Base-by-base conservation (phyloP, 1,140 invertebrate genomes). In the Globodera ellingtonae region DNA sequence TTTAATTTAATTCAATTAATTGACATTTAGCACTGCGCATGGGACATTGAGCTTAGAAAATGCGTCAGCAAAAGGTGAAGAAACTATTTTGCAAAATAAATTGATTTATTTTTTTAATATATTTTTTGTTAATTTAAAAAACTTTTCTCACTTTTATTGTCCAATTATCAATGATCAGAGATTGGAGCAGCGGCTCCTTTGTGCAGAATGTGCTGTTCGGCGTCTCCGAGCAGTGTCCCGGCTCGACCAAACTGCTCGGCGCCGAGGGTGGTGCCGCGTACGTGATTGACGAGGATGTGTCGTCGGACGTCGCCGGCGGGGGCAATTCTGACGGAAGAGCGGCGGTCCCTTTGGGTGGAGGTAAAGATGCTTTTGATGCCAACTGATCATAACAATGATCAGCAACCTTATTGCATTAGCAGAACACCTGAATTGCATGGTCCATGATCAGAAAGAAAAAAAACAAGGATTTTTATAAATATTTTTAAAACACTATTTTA, bases 21-120 rank as follows among this genome's bases (percentile, higher is more conserved):
- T 74, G 18, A 21, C 4, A 48, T 77, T 67, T 48, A 77, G 0
- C 95, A 98, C 90, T 99, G 97, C 91, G 95, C 95, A 10, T 99
- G 97, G 96, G 93, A 88, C 59, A 72, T 83, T 47, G 81, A 81
- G 62, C 52, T 21, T 52, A 65, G 65, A 46, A 59, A 18, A 24
- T 88, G 85, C 72, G 85, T 85, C 35, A 44, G 78, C 59, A 79
- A 67, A 35, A 65, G 56, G 78, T 86, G 48, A 50, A 71, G 21
- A 82, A 78, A 3, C 76, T 6, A 65, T 69, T 13, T 21, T 6
- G 48, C 50, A 56, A 46, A 21, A 72, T 47, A 24, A 50, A 72
- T 81, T 46, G 10, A 5, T 72, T 59, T 73, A 80, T 2, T 47
- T 79, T 52, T 59, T 44, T n/a, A 47, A 82, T 35, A 78, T n/a